These are phyloP conservation scores for Syngnathus acus DNA, from an alignment of 2,797 vertebrate genomes.

Conservation along the genomic window DNA sequence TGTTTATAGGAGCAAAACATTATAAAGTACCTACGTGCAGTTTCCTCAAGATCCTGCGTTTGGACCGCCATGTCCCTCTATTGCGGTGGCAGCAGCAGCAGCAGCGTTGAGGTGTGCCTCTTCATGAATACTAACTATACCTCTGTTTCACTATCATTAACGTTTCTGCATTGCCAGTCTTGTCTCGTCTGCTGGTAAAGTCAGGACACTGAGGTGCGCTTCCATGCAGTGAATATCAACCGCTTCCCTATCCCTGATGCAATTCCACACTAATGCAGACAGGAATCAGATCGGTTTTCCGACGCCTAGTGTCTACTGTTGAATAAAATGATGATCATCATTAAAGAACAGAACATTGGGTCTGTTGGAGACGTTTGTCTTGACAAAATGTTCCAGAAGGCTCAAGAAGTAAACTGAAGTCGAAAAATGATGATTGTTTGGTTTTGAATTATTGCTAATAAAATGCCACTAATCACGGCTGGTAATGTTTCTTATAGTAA, in stretches of 20 bases:
- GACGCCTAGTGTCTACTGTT: not conserved
- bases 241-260: slow-evolving; percentile 5
- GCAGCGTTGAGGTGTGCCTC: slow-evolving; percentile 31
- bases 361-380: not conserved
- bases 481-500: too few relatives aligned
- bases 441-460: not conserved
- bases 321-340: not conserved
- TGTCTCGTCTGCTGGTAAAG: slow-evolving; percentile 43
- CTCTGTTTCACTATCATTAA: slow-evolving; percentile 63
- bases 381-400: not conserved
- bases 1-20: slow-evolving; percentile 75
- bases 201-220: slow-evolving; percentile 40
- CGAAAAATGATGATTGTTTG: not conserved
- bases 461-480: not conserved
- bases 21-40: slow-evolving; percentile 72
- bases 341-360: not conserved
- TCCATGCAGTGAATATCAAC: slow-evolving; percentile 53
- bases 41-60: slow-evolving; percentile 67
- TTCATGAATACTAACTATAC: slow-evolving; percentile 68
- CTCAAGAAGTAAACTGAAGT: not conserved
- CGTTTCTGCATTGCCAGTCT: slow-evolving; percentile 57
- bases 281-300: slow-evolving; percentile 2
- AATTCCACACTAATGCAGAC: not conserved
- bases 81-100: slow-evolving; percentile 20
- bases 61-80: slow-evolving; percentile 54